phyloP scores from a whole-genome alignment of 2,797 vertebrate genomes.

The Hozukius guyotensis region DNA sequence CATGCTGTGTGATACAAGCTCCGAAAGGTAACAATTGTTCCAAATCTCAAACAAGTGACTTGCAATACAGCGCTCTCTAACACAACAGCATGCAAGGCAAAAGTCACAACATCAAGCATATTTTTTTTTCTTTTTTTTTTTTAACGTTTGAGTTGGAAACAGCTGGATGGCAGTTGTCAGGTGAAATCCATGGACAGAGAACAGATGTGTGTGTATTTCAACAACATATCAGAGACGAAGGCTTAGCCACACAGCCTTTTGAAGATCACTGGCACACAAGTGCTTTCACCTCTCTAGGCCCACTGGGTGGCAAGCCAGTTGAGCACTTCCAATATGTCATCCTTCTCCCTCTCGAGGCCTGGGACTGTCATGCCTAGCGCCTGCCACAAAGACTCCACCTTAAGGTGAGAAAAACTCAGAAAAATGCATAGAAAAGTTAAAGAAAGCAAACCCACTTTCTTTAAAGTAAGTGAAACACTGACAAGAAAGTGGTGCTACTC shows the following conservation, averaged over 20 bases:
- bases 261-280: conserved; percentile 99
- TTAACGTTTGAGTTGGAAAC: conserved; percentile 86
- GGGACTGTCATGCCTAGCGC: conserved; percentile 99
- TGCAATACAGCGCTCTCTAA: conserved; percentile 88
- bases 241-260: conserved; percentile 98
- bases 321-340: conserved; percentile 98
- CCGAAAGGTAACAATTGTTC: conserved; percentile 76
- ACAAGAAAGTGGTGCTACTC: conserved; percentile 43
- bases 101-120: conserved; percentile 81
- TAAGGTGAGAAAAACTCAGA: conserved; percentile 99
- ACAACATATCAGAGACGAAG: conserved; percentile 86
- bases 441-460: conserved; percentile 99
- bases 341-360: conserved; percentile 99
- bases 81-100: conserved; percentile 94
- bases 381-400: conserved; percentile 99
- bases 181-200: conserved; percentile 90
- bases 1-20: conserved; percentile 78
- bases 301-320: conserved; percentile 99
- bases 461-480: conserved; percentile 88
- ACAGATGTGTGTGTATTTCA: conserved; percentile 88
- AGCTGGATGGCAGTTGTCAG: conserved; percentile 90
- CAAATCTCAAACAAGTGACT: conserved; percentile 83
- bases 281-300: conserved; percentile 98
- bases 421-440: conserved; percentile 99
- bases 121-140: conserved; percentile 39